Percentiles rank a stretch among this genome's conserved stretches.
Conservation (phyloP, 2,113 vertebrate species). For the Tretioscincus oriximinensis region DNA sequence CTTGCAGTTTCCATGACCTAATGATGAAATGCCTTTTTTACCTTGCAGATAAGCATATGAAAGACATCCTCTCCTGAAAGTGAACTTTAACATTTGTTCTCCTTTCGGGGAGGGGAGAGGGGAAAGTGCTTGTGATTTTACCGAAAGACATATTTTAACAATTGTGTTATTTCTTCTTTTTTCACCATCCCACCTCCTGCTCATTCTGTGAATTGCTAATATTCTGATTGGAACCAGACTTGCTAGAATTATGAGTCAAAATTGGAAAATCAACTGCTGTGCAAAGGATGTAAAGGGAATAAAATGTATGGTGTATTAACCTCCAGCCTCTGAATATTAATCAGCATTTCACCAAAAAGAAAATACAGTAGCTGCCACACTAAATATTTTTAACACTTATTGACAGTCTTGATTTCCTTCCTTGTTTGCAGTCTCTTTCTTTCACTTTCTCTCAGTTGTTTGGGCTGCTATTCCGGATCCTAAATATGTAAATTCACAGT, state of each 20-base stretch:
- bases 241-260: slow-evolving; percentile 77
- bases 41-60: slow-evolving; percentile 26
- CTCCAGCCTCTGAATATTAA: slow-evolving; percentile 94
- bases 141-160: slow-evolving; percentile 56
- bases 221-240: slow-evolving; percentile 89
- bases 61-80: not conserved
- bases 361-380: slow-evolving; percentile 89
- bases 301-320: slow-evolving; percentile 86
- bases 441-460: slow-evolving; percentile 38
- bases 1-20: slow-evolving; percentile 9
- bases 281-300: slow-evolving; percentile 87
- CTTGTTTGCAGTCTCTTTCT: slow-evolving; percentile 41
- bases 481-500: slow-evolving; percentile 18
- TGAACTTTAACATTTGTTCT: slow-evolving; percentile 1
- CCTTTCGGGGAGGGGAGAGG: not conserved
- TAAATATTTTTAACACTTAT: slow-evolving; percentile 89
- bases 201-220: slow-evolving; percentile 80
- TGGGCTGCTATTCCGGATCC: slow-evolving; percentile 64
- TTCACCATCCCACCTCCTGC: slow-evolving; percentile 37
- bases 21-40: slow-evolving; percentile 30
- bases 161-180: slow-evolving; percentile 57
- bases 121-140: not conserved
- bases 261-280: slow-evolving; percentile 77
- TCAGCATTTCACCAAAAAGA: slow-evolving; percentile 94
- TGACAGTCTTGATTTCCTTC: slow-evolving; percentile 80